Conservation (phyloP, 1,140 invertebrate genomes). For the Zeugodacus cucurbitae region DNA sequence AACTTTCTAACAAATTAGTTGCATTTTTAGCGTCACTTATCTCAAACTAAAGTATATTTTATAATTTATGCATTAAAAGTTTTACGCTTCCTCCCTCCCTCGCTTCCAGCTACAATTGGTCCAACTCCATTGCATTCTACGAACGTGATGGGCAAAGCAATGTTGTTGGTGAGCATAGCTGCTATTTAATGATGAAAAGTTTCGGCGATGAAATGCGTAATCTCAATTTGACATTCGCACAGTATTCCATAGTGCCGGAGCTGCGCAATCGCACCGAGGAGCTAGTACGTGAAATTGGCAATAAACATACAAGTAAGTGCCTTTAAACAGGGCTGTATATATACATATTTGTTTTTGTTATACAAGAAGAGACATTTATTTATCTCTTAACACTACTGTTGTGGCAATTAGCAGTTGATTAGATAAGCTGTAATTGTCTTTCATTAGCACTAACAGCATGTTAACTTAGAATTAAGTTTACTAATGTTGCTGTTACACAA, state of each 20-base stretch:
- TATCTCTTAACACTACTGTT: too few relatives aligned
- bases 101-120: constrained; percentile 67
- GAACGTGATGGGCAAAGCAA: constrained; percentile 67
- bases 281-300: constrained; percentile 67
- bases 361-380: too few relatives aligned
- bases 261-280: constrained; percentile 60
- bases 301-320: constrained; percentile 68
- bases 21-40: too few relatives aligned
- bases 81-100: neutral
- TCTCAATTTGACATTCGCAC: constrained; percentile 61
- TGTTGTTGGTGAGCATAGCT: constrained; percentile 66
- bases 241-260: constrained; percentile 56
- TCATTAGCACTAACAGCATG: too few relatives aligned
- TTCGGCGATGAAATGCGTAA: constrained; percentile 63
- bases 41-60: too few relatives aligned
- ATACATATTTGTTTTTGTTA: neutral
- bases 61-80: neutral
- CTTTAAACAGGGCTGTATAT: neutral
- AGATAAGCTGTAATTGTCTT: too few relatives aligned
- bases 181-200: constrained; percentile 65
- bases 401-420: too few relatives aligned
- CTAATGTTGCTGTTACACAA: too few relatives aligned
- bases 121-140: constrained; percentile 67
- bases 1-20: neutral
- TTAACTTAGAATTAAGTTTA: too few relatives aligned